Conservation (phyloP, 2,113 vertebrate species). For the Stictonetta naevosa region DNA sequence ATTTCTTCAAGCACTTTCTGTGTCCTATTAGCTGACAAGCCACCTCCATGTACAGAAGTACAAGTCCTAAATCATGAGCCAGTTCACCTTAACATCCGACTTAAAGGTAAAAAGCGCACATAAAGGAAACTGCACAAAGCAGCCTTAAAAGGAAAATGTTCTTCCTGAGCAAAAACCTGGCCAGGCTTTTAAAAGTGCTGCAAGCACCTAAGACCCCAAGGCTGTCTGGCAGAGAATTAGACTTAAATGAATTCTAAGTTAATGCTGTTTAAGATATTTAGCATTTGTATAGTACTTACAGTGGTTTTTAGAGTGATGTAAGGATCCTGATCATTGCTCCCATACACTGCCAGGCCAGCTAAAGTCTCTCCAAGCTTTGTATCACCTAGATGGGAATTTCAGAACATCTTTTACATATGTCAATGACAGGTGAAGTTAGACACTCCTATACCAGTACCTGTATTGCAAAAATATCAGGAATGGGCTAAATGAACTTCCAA, state of each 20-base stretch:
- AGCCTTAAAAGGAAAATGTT: neutral
- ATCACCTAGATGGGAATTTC: constrained; percentile 73
- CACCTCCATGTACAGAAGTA: neutral
- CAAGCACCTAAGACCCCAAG: neutral
- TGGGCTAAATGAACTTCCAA: neutral
- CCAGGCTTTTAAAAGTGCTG: neutral
- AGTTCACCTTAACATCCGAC: neutral
- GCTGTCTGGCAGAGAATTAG: neutral
- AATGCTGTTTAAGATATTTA: neutral
- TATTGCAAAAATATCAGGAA: neutral
- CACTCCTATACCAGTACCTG: neutral
- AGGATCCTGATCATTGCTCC: constrained; percentile 91
- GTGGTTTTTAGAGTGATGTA: constrained; percentile 95
- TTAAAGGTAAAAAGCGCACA: neutral
- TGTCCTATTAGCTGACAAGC: neutral
- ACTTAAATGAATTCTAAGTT: neutral
- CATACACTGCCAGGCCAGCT: constrained; percentile 89
- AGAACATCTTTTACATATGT: neutral
- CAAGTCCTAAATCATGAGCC: neutral
- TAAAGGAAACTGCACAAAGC: neutral
- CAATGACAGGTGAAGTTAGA: neutral
- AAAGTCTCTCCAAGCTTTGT: constrained; percentile 89
- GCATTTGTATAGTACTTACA: constrained; percentile 73
- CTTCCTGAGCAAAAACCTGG: neutral
- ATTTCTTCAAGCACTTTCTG: neutral